Evolutionary conservation across 1,140 invertebrate genomes (phyloP), one percentile per base, ranked within the genome.

Genomic region (Frieseomelitta varia): DNA sequence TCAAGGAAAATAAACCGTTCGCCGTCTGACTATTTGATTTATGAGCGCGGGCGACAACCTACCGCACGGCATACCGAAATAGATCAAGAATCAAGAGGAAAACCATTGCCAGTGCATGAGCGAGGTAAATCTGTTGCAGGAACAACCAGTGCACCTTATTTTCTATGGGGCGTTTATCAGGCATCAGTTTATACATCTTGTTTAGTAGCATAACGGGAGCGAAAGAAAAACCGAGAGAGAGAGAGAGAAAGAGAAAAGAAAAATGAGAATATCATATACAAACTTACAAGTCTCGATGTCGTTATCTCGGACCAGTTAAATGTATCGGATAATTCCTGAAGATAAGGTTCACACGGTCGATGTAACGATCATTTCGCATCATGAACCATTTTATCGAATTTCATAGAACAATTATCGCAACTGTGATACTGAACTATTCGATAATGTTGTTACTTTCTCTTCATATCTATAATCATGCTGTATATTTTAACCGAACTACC

Each of bases 11-110:
- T 84, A 73, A 86, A 78, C 81, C 81, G 27, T 82, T 84, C 75
- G 81, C 68, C 58, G 81, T 80, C 79, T 79, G 81, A 78, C 81
- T 86, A 86, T 91, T 91, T 87, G 90, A 91, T 91, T 91, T 91
- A 91, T 85, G 90, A 88, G 81, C 79, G 80, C 87, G 79, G 81
- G 79, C 88, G 84, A 88, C 90, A 91, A 91, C 90, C 90, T 91
- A 91, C 90, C 90, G 90, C 90, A 91, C 90, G 85, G 90, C 80
- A 88, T 87, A 90, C 90, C 82, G 82, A 88, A 89, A 89, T 90
- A 90, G 85, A 91, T 81, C 85, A 85, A 80, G 78, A 63, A 91
- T 81, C 85, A 85, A 80, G 78, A 63, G 61, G 73, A 79, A 78
- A 85, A 84, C 75, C 82, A 90, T 88, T 87, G 83, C 39, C 85